phyloP scores from a whole-genome alignment of 2,888 invertebrate genomes.

The Scotopteryx bipunctaria region DNA sequence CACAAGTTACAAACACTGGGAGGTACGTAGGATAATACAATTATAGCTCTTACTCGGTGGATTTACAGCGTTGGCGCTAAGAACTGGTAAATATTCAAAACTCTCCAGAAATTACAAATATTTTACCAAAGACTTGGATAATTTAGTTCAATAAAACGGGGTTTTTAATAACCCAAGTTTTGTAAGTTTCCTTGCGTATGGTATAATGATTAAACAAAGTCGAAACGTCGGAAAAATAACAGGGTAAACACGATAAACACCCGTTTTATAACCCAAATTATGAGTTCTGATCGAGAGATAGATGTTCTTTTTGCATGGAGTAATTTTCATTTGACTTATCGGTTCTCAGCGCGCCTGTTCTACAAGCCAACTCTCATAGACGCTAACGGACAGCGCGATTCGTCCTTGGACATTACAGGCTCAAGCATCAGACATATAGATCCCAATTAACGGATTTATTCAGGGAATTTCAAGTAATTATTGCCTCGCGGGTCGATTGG shows the following conservation, averaged over 20 bases:
- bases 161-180: too few relatives aligned
- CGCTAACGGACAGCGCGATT: not conserved
- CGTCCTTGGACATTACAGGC: not conserved
- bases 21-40: slow-evolving; percentile 25
- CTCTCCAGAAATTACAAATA: not conserved
- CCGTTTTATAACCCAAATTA: too few relatives aligned
- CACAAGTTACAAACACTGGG: slow-evolving; percentile 20
- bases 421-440: too few relatives aligned
- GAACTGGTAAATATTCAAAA: not conserved
- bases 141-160: too few relatives aligned
- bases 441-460: not conserved
- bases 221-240: too few relatives aligned
- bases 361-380: slow-evolving; percentile 11
- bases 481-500: too few relatives aligned
- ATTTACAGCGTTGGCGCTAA: slow-evolving; percentile 9
- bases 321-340: not conserved
- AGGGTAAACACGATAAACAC: too few relatives aligned
- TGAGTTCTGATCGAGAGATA: too few relatives aligned
- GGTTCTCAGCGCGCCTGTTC: slow-evolving; percentile 14
- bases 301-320: not conserved
- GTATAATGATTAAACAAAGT: too few relatives aligned
- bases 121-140: not conserved
- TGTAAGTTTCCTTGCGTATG: too few relatives aligned
- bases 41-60: slow-evolving; percentile 25
- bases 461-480: too few relatives aligned